Evolutionary conservation across 1,140 invertebrate species (phyloP).

Genomic region (Drosophila rufa): DNA sequence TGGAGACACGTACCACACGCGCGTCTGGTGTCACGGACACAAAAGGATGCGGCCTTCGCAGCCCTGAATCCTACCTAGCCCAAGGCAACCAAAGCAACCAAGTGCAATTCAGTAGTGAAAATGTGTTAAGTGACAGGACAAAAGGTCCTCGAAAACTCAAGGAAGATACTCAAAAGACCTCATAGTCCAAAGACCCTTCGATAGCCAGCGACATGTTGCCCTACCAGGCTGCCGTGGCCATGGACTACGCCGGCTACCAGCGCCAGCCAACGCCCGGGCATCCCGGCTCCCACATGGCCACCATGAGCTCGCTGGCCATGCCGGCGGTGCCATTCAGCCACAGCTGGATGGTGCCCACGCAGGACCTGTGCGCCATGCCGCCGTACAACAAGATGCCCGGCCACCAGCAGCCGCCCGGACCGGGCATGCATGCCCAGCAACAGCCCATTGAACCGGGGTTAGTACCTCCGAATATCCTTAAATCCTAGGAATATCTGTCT

Average conservation of each 20-base stretch:
- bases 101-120: constrained; percentile 60
- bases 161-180: constrained; percentile 5
- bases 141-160: constrained; percentile 7
- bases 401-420: constrained; percentile 81
- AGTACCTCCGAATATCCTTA: constrained; percentile 79
- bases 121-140: constrained; percentile 56
- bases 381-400: constrained; percentile 90
- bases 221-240: constrained; percentile 93
- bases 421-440: constrained; percentile 87
- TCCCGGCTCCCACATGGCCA: constrained; percentile 85
- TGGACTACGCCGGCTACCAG: constrained; percentile 94
- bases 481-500: too few relatives aligned
- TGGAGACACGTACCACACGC: constrained; percentile 74
- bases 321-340: constrained; percentile 91
- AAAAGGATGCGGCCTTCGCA: constrained; percentile 68
- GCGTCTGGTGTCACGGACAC: constrained; percentile 50
- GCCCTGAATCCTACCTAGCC: constrained; percentile 21
- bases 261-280: constrained; percentile 89
- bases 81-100: constrained; percentile 16
- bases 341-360: constrained; percentile 96
- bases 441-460: constrained; percentile 96
- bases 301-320: constrained; percentile 87
- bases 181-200: not conserved
- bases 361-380: constrained; percentile 93
- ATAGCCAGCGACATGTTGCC: constrained; percentile 89